Evolutionary conservation across 1,140 invertebrate species (phyloP).

Genomic region (Cherax destructor): DNA sequence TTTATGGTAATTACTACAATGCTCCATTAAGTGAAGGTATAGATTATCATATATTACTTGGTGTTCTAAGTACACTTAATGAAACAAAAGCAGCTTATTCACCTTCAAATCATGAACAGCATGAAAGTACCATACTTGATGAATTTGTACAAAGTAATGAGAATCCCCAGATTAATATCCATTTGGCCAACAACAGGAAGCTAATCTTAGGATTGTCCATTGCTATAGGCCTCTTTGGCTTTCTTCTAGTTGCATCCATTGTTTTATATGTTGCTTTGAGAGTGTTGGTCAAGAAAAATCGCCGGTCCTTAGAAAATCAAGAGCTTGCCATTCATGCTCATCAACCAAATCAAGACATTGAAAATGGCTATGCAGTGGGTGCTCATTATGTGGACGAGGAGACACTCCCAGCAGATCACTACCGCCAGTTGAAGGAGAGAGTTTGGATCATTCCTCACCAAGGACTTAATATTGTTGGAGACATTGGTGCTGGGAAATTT

Average conservation of each 20-base stretch:
- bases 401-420: slow-evolving; percentile 57
- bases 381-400: slow-evolving; percentile 67
- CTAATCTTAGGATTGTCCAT: slow-evolving; percentile 68
- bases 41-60: slow-evolving; percentile 80
- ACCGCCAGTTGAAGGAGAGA: slow-evolving; percentile 67
- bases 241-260: slow-evolving; percentile 64
- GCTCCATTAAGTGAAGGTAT: slow-evolving; percentile 79
- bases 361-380: slow-evolving; percentile 56
- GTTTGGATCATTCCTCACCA: slow-evolving; percentile 70
- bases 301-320: slow-evolving; percentile 50
- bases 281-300: slow-evolving; percentile 60
- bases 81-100: slow-evolving; percentile 69
- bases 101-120: slow-evolving; percentile 58
- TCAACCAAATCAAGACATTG: slow-evolving; percentile 47
- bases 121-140: slow-evolving; percentile 56
- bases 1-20: slow-evolving; percentile 87
- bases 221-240: slow-evolving; percentile 69
- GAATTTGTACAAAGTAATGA: not conserved
- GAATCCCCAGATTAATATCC: slow-evolving; percentile 1
- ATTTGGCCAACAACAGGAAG: slow-evolving; percentile 34
- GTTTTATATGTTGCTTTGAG: slow-evolving; percentile 66
- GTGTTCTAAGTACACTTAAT: slow-evolving; percentile 76
- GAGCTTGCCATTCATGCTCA: slow-evolving; percentile 52
- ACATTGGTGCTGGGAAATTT: slow-evolving; percentile 70
- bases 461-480: slow-evolving; percentile 71